These are phyloP conservation scores for Polypedilum pembai DNA, from an alignment of 1,140 invertebrate genomes.

Conservation along the genomic window DNA sequence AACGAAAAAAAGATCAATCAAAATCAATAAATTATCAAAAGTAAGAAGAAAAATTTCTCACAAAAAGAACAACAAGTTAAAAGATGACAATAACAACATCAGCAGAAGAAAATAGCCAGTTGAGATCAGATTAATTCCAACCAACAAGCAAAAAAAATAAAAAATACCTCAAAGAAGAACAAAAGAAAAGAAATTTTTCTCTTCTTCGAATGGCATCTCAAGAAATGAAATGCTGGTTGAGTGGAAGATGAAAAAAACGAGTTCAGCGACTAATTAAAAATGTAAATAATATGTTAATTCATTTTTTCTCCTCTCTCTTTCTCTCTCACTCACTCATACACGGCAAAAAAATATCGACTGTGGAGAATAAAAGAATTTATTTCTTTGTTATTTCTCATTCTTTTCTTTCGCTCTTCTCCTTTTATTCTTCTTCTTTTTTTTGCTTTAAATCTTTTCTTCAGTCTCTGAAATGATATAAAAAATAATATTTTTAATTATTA, in stretches of 20 bases:
- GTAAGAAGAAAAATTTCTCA: too few relatives aligned
- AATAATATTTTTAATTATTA: conserved; percentile 20
- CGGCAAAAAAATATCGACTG: not conserved
- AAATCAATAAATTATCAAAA: too few relatives aligned
- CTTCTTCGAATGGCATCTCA: not conserved
- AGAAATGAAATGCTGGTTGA: not conserved
- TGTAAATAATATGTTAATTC: conserved; percentile 31
- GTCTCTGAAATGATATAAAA: not conserved
- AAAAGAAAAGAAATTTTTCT: not conserved
- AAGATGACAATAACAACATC: too few relatives aligned
- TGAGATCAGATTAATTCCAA: not conserved
- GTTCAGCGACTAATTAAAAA: conserved; percentile 31
- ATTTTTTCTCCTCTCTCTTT: conserved; percentile 8
- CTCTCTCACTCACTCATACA: too few relatives aligned
- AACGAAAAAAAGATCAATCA: too few relatives aligned
- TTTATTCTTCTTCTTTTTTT: not conserved
- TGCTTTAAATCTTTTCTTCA: not conserved
- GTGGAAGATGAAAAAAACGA: conserved; percentile 24
- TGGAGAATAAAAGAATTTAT: conserved; percentile 19
- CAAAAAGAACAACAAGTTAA: too few relatives aligned
- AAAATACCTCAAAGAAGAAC: not conserved
- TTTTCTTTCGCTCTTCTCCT: not conserved
- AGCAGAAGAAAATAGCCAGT: not conserved
- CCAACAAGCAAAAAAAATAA: not conserved
- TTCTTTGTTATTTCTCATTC: conserved; percentile 6